Percentiles rank a stretch among this genome's conserved stretches.
Conservation (phyloP, 2,113 vertebrate species). For the Ictalurus punctatus region DNA sequence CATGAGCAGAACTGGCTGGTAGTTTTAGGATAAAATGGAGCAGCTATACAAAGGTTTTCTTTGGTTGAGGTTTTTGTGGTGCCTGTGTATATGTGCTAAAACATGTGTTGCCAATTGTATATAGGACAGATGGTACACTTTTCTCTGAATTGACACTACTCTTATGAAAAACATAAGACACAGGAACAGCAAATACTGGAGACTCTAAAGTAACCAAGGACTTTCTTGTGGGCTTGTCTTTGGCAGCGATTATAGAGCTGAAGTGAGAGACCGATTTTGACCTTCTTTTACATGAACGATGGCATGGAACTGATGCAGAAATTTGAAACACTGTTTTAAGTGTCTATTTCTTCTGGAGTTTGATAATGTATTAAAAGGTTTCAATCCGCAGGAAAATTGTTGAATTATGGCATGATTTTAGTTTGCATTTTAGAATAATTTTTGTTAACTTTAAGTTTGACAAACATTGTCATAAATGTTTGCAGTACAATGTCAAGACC, state of each 20-base stretch:
- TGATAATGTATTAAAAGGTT: neutral
- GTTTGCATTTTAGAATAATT: neutral
- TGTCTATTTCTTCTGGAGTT: neutral
- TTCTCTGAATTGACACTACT: neutral
- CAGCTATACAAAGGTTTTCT: neutral
- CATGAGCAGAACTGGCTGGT: neutral
- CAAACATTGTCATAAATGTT: neutral
- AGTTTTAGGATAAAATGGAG: neutral
- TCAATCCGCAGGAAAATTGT: neutral
- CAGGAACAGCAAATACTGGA: neutral
- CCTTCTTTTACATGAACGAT: neutral
- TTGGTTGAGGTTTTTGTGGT: neutral
- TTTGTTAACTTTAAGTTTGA: neutral
- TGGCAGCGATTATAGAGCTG: neutral
- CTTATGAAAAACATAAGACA: neutral
- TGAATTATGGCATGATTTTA: neutral
- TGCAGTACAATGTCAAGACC: constrained; percentile 21
- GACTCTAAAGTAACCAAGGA: neutral
- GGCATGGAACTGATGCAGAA: neutral
- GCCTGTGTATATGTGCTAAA: neutral
- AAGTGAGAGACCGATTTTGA: neutral
- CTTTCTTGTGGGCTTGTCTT: neutral
- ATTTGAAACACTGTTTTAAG: neutral
- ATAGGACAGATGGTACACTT: neutral
- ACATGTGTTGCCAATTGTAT: neutral